Evolutionary conservation across 2,888 invertebrate genomes (phyloP).

Genomic region (Elysia crispata): DNA sequence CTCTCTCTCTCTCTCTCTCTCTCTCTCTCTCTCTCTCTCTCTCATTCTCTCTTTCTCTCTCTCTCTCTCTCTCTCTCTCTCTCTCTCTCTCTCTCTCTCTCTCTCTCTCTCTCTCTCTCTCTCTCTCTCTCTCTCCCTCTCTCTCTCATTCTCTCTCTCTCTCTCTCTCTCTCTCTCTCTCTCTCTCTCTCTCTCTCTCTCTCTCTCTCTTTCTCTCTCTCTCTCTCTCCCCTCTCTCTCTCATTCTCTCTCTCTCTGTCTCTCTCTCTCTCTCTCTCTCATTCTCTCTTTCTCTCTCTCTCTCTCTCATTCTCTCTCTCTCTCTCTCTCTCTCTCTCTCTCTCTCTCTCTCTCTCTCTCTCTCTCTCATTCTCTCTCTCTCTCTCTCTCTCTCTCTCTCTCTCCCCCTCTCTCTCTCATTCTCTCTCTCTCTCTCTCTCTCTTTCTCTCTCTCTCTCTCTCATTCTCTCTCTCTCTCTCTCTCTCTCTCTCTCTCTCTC

Average conservation of each 20-base stretch:
- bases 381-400: constrained; percentile 17
- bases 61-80: constrained; percentile 35
- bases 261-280: constrained; percentile 26
- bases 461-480: too few species aligned
- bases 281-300: constrained; percentile 11
- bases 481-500: too few species aligned
- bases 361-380: not conserved
- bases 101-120: too few species aligned
- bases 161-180: not conserved
- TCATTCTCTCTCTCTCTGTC: constrained; percentile 30
- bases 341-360: not conserved
- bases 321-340: constrained; percentile 17
- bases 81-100: constrained; percentile 22
- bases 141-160: constrained; percentile 10
- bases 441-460: not conserved
- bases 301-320: not conserved
- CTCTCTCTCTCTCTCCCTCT: too few species aligned
- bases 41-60: not conserved
- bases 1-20: not conserved
- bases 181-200: not conserved
- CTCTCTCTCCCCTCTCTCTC: constrained; percentile 1
- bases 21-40: not conserved
- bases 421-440: not conserved
- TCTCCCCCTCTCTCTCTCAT: constrained; percentile 6
- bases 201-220: not conserved